Evolutionary conservation across 2,888 invertebrate genomes (phyloP).

Genomic region (Zygogramma bicolorata): DNA sequence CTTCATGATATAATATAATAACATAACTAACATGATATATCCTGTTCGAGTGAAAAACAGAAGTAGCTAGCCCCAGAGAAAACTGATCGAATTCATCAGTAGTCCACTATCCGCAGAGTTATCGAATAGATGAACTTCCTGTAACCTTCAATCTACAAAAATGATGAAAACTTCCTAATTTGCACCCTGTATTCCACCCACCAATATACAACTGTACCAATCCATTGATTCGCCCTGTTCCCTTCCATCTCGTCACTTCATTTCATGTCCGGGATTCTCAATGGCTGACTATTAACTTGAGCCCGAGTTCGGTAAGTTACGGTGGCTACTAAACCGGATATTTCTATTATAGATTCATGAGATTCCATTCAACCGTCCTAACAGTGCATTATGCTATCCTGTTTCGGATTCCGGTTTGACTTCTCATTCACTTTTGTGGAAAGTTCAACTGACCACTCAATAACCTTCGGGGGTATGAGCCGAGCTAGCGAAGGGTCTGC

Average conservation of each 20-base stretch:
- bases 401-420: conserved; percentile 54
- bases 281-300: conserved; percentile 56
- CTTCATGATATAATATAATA: too few relatives aligned
- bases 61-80: too few relatives aligned
- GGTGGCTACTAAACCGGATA: conserved; percentile 35
- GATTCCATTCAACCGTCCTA: conserved; percentile 59
- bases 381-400: conserved; percentile 57
- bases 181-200: not conserved
- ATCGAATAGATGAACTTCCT: too few relatives aligned
- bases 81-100: too few relatives aligned
- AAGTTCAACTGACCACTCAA: conserved; percentile 56
- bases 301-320: conserved; percentile 30
- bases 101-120: too few relatives aligned
- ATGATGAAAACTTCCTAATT: too few relatives aligned
- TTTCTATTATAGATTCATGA: conserved; percentile 57
- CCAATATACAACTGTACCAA: not conserved
- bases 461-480: conserved; percentile 46
- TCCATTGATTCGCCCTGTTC: not conserved
- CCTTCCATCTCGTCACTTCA: conserved; percentile 16
- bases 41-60: too few relatives aligned
- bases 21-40: too few relatives aligned
- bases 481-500: not conserved
- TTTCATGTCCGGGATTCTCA: conserved; percentile 55
- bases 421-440: conserved; percentile 55
- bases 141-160: too few relatives aligned